Percentiles rank a stretch among this genome's conserved stretches.
Conservation (phyloP, 2,113 vertebrate genomes). For the Laticauda colubrina region DNA sequence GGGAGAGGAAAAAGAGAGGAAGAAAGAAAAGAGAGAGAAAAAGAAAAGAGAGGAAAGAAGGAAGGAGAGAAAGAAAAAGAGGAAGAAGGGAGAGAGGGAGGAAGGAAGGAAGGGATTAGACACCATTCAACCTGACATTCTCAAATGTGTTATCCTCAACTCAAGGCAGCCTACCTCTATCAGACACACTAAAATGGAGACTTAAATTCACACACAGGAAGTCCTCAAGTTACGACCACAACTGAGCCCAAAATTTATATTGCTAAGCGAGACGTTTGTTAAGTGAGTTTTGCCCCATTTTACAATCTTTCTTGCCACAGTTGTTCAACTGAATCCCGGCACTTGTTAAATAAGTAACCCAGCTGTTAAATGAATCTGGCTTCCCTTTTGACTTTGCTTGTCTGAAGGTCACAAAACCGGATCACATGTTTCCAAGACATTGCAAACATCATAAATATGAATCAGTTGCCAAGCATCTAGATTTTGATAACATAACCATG, state of each 20-base stretch:
- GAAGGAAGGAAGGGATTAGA: not conserved
- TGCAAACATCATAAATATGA: not conserved
- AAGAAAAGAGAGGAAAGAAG: too few species aligned
- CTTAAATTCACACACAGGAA: not conserved
- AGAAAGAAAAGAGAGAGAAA: too few species aligned
- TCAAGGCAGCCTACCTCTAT: not conserved
- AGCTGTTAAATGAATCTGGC: not conserved
- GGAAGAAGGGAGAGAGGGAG: not conserved
- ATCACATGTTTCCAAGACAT: not conserved
- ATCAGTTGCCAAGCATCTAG: not conserved
- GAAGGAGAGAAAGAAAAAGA: too few species aligned
- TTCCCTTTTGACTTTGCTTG: not conserved
- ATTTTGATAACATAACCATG: not conserved
- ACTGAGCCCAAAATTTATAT: not conserved
- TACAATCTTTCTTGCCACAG: not conserved
- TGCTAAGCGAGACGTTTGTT: not conserved
- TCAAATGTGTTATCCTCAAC: not conserved
- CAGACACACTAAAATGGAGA: not conserved
- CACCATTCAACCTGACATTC: not conserved
- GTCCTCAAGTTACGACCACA: not conserved
- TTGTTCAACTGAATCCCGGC: not conserved
- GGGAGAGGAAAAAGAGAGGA: rapidly evolving
- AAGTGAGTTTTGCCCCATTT: not conserved
- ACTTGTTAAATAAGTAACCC: not conserved
- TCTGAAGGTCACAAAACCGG: not conserved